Conservation (phyloP, 2,113 vertebrate species). For the Muscicapa adusta region DNA sequence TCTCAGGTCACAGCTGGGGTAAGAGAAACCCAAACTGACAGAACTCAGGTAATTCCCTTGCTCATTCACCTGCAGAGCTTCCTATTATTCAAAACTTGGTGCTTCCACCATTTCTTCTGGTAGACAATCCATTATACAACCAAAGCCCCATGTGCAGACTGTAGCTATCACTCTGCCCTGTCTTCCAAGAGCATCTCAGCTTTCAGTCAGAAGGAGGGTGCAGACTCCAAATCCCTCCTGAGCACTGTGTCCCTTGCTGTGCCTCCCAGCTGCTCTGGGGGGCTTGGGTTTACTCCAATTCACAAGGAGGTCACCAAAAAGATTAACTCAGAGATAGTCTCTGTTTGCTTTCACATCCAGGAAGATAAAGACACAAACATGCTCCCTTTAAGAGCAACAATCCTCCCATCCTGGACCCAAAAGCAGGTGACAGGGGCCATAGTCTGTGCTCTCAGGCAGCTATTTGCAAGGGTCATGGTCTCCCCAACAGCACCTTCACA, state of each 20-base stretch:
- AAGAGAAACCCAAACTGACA: background rate
- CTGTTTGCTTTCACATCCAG: background rate
- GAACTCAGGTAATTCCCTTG: background rate
- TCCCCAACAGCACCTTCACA: background rate
- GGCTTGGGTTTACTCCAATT: slow-evolving; percentile 53
- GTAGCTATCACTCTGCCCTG: background rate
- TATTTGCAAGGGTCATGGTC: too few species aligned
- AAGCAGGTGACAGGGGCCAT: background rate
- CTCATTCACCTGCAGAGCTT: background rate
- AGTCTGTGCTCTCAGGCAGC: background rate
- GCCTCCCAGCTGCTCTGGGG: background rate
- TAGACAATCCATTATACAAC: background rate
- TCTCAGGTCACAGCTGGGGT: background rate
- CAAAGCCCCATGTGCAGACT: accelerated
- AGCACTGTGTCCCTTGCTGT: background rate
- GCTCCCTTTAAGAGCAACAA: background rate
- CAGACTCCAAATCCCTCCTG: background rate
- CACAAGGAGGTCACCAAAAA: slow-evolving; percentile 58
- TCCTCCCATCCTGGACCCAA: background rate
- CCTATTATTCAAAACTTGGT: background rate
- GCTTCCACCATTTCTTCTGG: background rate
- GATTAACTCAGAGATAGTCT: background rate
- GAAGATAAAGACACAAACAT: background rate
- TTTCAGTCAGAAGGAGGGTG: background rate
- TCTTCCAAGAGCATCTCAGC: background rate